phyloP scores from a whole-genome alignment of 2,113 vertebrate species.

The Gadus chalcogrammus region DNA sequence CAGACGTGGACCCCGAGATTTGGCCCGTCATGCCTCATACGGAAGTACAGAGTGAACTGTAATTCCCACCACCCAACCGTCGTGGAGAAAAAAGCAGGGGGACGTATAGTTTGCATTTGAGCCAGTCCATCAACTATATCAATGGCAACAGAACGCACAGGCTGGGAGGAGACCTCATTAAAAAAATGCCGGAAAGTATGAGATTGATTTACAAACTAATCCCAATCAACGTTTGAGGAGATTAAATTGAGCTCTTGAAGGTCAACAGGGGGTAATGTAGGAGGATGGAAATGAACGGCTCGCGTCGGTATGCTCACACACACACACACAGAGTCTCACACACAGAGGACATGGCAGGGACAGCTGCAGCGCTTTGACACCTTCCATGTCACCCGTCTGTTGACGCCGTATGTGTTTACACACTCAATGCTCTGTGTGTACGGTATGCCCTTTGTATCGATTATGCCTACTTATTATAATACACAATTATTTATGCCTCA shows the following conservation, averaged over 20 bases:
- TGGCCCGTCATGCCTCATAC: no score
- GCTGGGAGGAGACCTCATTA: conserved; percentile 28
- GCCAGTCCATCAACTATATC: no score
- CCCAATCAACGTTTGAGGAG: conserved; percentile 44
- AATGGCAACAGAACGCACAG: conserved; percentile 19
- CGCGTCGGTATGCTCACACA: not conserved
- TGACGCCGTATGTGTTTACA: conserved; percentile 40
- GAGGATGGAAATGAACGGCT: conserved; percentile 34
- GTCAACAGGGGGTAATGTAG: conserved; percentile 55
- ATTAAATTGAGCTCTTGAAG: conserved; percentile 54
- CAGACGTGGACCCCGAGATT: no score
- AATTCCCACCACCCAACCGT: no score
- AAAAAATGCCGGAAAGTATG: conserved; percentile 13
- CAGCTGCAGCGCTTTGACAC: conserved; percentile 2
- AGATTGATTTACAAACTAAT: conserved; percentile 34
- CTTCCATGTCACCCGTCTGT: conserved; percentile 40
- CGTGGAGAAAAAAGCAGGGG: no score
- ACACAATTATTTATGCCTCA: no score
- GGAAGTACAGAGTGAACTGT: no score
- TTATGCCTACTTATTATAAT: no score
- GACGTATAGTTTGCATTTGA: no score
- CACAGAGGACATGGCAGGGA: no score
- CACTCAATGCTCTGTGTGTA: no score
- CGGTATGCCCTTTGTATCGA: no score
- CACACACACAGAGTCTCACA: not conserved